These are phyloP conservation scores for Drosophila mayaguana DNA, from an alignment of 2,888 invertebrate species.

Conservation along the genomic window DNA sequence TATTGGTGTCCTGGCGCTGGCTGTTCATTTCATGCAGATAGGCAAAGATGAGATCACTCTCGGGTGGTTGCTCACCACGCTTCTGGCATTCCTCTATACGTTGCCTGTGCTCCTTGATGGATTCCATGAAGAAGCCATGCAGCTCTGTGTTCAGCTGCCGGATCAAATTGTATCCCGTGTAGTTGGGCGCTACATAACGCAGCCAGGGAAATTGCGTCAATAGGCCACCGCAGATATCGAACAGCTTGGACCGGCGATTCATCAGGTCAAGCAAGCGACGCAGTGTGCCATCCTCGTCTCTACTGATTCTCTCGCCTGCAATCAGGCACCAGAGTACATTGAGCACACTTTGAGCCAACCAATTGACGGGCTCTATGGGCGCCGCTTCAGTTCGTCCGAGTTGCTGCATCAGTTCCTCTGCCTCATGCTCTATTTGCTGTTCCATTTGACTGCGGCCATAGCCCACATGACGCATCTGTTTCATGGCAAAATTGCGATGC, in stretches of 20 bases:
- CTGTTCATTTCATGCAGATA: slow-evolving; percentile 87
- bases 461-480: slow-evolving; percentile 86
- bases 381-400: slow-evolving; percentile 63
- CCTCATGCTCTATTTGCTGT: slow-evolving; percentile 86
- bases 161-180: slow-evolving; percentile 88
- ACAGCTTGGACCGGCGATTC: slow-evolving; percentile 86
- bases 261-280: slow-evolving; percentile 85
- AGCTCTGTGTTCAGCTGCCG: slow-evolving; percentile 87
- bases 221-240: slow-evolving; percentile 87
- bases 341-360: slow-evolving; percentile 87
- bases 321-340: slow-evolving; percentile 89
- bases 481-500: slow-evolving; percentile 86
- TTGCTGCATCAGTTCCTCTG: slow-evolving; percentile 84
- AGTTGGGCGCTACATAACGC: slow-evolving; percentile 87
- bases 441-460: slow-evolving; percentile 87
- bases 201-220: slow-evolving; percentile 88
- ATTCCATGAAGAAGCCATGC: slow-evolving; percentile 86
- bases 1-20: slow-evolving; percentile 45
- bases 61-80: slow-evolving; percentile 83
- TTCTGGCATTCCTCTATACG: slow-evolving; percentile 78
- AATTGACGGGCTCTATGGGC: slow-evolving; percentile 81
- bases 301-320: slow-evolving; percentile 86
- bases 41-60: slow-evolving; percentile 88
- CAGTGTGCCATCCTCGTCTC: slow-evolving; percentile 84
- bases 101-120: slow-evolving; percentile 87